Evolutionary conservation across 2,797 vertebrate genomes (phyloP).

Genomic region (Benthosema pterotum): DNA sequence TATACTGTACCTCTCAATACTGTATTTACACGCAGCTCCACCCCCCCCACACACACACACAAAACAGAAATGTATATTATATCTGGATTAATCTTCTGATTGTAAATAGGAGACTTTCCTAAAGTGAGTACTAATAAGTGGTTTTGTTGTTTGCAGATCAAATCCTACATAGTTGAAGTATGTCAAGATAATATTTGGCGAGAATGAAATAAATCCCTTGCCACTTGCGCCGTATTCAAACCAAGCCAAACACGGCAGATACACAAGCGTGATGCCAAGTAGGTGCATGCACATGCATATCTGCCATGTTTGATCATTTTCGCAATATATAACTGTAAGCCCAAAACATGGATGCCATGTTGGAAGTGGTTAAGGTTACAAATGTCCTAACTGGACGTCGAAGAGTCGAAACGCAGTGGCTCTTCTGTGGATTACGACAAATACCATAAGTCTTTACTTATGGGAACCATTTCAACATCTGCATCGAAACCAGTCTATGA

Average conservation of each 20-base stretch:
- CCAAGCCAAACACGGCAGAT: too few relatives aligned
- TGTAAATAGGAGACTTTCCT: too few relatives aligned
- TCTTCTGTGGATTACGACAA: constrained; percentile 29
- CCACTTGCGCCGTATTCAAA: too few relatives aligned
- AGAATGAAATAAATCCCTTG: constrained; percentile 31
- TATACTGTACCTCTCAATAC: constrained; percentile 3
- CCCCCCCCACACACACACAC: too few relatives aligned
- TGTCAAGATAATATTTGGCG: constrained; percentile 5
- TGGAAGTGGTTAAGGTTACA: constrained; percentile 17
- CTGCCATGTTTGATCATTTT: background rate
- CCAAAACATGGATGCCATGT: too few relatives aligned
- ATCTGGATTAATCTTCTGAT: too few relatives aligned
- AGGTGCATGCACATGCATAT: background rate
- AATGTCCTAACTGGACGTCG: constrained; percentile 33
- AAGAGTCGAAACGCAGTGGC: constrained; percentile 48
- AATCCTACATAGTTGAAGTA: too few relatives aligned
- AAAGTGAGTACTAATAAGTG: too few relatives aligned
- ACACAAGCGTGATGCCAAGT: background rate
- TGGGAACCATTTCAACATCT: constrained; percentile 16
- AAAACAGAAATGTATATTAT: too few relatives aligned
- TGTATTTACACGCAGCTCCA: too few relatives aligned
- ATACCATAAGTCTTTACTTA: constrained; percentile 24
- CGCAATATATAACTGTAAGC: too few relatives aligned
- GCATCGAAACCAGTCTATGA: constrained; percentile 44
- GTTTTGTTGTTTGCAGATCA: too few relatives aligned